phyloP scores from a whole-genome alignment of 2,113 vertebrate genomes.

The Mesembrinibis cayennensis region DNA sequence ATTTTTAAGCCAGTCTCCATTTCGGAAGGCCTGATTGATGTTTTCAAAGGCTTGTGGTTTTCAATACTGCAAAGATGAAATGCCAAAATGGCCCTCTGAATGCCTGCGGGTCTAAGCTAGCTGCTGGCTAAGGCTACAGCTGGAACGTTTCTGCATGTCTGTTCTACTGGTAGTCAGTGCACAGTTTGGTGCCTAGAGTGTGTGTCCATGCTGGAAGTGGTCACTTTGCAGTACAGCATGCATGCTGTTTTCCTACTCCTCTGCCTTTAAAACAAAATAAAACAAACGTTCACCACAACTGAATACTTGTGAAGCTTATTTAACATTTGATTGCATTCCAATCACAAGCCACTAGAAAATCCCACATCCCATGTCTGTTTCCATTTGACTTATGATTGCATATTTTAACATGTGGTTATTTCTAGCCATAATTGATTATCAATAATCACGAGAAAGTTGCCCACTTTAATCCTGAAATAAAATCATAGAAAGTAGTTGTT shows the following conservation, averaged over 20 bases:
- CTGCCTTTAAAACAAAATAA: neutral
- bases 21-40: neutral
- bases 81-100: neutral
- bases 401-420: neutral
- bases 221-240: neutral
- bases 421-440: neutral
- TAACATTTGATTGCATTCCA: neutral
- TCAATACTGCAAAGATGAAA: neutral
- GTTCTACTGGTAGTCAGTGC: neutral
- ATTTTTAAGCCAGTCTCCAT: neutral
- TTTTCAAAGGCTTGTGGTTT: neutral
- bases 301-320: neutral
- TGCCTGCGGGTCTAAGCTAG: neutral
- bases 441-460: neutral
- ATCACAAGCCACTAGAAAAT: neutral
- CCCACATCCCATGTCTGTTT: neutral
- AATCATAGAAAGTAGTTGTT: neutral
- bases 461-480: neutral
- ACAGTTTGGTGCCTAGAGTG: neutral
- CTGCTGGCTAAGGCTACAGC: neutral
- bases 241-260: neutral
- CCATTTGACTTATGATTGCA: neutral
- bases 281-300: neutral
- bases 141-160: neutral
- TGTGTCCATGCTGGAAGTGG: accelerated